Conservation (phyloP, 2,888 invertebrate species). For the Tineola bisselliella region DNA sequence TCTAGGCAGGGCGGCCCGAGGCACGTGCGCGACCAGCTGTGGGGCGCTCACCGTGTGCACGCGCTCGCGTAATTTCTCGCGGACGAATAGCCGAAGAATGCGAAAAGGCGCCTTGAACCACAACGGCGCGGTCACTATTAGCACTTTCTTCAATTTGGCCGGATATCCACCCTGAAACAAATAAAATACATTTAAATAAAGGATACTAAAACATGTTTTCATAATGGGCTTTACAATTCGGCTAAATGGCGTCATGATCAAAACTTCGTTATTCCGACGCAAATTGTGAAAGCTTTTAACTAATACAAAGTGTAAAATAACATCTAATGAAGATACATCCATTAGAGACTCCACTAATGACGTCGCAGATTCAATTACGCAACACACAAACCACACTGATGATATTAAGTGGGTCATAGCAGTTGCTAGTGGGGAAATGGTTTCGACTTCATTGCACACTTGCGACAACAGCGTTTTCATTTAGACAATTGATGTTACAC, state of each 20-base stretch:
- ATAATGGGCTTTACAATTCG: no score
- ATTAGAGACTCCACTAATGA: not conserved
- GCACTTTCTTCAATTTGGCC: slow-evolving; percentile 94
- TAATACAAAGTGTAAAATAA: not conserved
- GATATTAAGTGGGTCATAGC: slow-evolving; percentile 9
- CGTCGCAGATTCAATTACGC: slow-evolving; percentile 1
- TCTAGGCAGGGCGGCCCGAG: slow-evolving; percentile 85
- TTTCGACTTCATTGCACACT: slow-evolving; percentile 13
- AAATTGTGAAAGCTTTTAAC: not conserved
- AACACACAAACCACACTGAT: slow-evolving; percentile 1
- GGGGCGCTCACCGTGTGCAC: slow-evolving; percentile 95
- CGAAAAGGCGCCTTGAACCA: slow-evolving; percentile 99
- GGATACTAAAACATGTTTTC: not conserved
- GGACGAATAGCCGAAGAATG: slow-evolving; percentile 91
- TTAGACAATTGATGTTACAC: slow-evolving; percentile 16
- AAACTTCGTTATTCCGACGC: not conserved
- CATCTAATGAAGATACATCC: not conserved
- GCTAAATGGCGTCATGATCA: not conserved
- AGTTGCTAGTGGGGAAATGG: slow-evolving; percentile 4
- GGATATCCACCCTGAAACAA: slow-evolving; percentile 90
- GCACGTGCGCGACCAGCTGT: slow-evolving; percentile 90
- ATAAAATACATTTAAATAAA: not conserved
- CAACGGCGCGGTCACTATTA: slow-evolving; percentile 96
- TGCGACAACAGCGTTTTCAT: slow-evolving; percentile 17
- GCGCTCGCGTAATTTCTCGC: slow-evolving; percentile 94